Conservation (phyloP, 2,888 invertebrate genomes). For the Anaspis maculata region DNA sequence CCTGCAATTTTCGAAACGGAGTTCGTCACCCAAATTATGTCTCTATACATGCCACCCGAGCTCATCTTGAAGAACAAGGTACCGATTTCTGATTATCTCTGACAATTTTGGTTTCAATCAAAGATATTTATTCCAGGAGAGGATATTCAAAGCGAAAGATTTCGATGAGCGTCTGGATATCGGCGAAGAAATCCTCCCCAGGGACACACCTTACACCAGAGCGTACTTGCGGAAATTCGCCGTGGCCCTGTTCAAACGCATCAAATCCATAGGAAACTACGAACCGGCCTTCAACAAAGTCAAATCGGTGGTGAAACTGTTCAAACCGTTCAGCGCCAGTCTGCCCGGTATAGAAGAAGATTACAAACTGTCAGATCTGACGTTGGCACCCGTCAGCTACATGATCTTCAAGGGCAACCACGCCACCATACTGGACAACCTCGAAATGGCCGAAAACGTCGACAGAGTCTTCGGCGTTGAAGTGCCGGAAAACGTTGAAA, state of each 20-base stretch:
- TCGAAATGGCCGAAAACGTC: not conserved
- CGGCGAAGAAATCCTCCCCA: not conserved
- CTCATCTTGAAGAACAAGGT: not conserved
- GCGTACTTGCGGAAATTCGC: not conserved
- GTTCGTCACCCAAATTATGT: too few species aligned
- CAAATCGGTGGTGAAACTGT: not conserved
- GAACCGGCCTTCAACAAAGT: not conserved
- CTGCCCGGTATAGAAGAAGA: not conserved
- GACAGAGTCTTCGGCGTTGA: too few species aligned
- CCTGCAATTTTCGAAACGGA: too few species aligned
- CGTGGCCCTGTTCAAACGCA: not conserved
- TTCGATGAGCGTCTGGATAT: slow-evolving; percentile 4
- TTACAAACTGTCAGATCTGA: not conserved
- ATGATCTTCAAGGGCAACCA: too few species aligned
- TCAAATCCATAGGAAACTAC: not conserved
- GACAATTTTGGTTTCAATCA: too few species aligned
- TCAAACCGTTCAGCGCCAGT: not conserved
- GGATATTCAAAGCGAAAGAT: slow-evolving; percentile 30
- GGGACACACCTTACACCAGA: not conserved
- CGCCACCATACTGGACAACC: not conserved
- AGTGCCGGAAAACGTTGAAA: too few species aligned
- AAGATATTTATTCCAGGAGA: not conserved
- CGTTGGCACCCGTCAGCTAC: not conserved
- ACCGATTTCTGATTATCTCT: not conserved
- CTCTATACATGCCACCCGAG: too few species aligned